A percentile compares a stretch with the other conserved stretches of the same genome.
Evolutionary conservation across 2,888 invertebrate genomes (phyloP).

Genomic region (Gryllus longicercus): DNA sequence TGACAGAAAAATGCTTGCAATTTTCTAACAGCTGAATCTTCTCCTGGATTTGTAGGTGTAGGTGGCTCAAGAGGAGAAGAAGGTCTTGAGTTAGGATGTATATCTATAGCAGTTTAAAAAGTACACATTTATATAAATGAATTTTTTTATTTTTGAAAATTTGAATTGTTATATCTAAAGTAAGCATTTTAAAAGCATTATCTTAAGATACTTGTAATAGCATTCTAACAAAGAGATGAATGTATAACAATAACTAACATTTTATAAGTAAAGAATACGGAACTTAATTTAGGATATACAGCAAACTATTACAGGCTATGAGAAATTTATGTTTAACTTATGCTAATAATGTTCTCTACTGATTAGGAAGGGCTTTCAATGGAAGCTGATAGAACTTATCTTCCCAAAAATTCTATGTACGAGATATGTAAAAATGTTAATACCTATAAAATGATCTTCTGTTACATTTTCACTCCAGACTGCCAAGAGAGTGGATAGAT

Average conservation of each 20-base stretch:
- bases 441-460: conserved; percentile 57
- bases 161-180: too few relatives aligned
- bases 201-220: too few relatives aligned
- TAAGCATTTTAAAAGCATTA: too few relatives aligned
- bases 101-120: conserved; percentile 3
- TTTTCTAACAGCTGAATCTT: conserved; percentile 60
- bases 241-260: too few relatives aligned
- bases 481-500: conserved; percentile 66
- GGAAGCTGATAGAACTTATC: background rate
- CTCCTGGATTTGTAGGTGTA: conserved; percentile 41
- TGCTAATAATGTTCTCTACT: too few relatives aligned
- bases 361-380: background rate
- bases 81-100: conserved; percentile 24
- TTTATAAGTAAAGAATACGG: too few relatives aligned
- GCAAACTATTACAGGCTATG: too few relatives aligned
- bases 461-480: conserved; percentile 70
- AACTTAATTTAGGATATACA: too few relatives aligned
- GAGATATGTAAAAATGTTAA: conserved; percentile 29
- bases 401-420: background rate
- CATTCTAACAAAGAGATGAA: too few relatives aligned
- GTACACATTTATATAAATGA: too few relatives aligned
- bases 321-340: too few relatives aligned
- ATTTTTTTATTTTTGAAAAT: too few relatives aligned
- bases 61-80: conserved; percentile 47
- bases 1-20: conserved; percentile 71